Evolutionary conservation across 2,888 invertebrate species (phyloP).

Genomic region (Incurvaria masculella): DNA sequence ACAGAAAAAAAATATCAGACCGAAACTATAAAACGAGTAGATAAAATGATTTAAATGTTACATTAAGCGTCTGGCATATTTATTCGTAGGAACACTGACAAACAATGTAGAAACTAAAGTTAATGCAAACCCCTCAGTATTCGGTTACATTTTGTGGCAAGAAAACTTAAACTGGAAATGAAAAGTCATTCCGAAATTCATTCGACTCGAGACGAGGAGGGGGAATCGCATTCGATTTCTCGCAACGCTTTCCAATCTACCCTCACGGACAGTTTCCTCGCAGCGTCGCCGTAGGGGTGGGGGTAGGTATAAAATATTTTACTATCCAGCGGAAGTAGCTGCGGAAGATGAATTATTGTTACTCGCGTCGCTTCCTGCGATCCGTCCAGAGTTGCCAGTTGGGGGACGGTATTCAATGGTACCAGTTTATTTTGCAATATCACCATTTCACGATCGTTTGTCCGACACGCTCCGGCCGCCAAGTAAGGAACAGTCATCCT

Average conservation of each 20-base stretch:
- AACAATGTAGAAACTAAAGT: too few species aligned
- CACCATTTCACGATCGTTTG: not conserved
- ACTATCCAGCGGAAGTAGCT: not conserved
- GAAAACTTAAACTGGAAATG: too few species aligned
- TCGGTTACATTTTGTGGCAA: too few species aligned
- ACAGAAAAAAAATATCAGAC: too few species aligned
- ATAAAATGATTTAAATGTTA: too few species aligned
- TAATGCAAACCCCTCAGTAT: too few species aligned
- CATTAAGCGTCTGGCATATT: too few species aligned
- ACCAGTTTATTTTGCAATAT: not conserved
- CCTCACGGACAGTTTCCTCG: not conserved
- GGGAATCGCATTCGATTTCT: not conserved
- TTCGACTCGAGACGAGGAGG: not conserved
- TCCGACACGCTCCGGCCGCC: not conserved
- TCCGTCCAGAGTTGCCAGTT: too few species aligned
- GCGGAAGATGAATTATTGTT: not conserved
- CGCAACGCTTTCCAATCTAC: not conserved
- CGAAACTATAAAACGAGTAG: too few species aligned
- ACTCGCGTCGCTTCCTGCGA: not conserved
- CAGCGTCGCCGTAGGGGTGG: not conserved
- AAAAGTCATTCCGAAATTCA: not conserved
- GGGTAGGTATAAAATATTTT: not conserved
- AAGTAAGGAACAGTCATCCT: not conserved
- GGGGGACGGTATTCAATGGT: not conserved
- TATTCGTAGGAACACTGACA: too few species aligned